Percentiles rank a stretch among this genome's conserved stretches.
phyloP scores from a whole-genome alignment of 2,113 vertebrate species.

The Axis porcinus region DNA sequence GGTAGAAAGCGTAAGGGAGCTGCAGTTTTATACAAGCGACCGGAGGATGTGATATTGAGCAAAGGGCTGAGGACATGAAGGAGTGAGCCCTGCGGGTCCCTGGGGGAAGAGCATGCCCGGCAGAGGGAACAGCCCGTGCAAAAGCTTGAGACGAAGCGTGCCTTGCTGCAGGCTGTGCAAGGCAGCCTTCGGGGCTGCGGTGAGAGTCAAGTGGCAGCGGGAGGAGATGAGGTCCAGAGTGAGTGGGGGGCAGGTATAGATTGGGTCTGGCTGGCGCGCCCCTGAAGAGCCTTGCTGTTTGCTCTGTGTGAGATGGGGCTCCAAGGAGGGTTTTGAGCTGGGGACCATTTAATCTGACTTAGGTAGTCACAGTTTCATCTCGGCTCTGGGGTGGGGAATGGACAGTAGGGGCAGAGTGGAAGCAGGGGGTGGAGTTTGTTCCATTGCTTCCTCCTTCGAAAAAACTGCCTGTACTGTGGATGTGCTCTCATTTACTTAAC shows the following conservation, averaged over 20 bases:
- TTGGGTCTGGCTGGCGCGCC: background rate
- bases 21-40: accelerated
- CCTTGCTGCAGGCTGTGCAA: background rate
- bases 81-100: background rate
- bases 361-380: background rate
- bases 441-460: background rate
- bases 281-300: background rate
- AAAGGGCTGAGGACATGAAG: background rate
- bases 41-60: background rate
- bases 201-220: accelerated
- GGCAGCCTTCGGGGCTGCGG: background rate
- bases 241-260: background rate
- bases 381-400: background rate
- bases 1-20: background rate
- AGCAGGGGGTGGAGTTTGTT: background rate
- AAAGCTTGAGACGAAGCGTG: accelerated
- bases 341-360: background rate
- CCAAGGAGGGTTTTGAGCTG: background rate
- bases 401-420: background rate
- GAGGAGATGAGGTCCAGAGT: background rate
- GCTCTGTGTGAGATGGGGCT: background rate
- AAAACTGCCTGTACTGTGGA: background rate
- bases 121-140: background rate
- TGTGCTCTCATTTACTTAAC: background rate
- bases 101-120: background rate